Base-by-base conservation (phyloP, 2,113 vertebrate species). In the Alethe castanea region DNA sequence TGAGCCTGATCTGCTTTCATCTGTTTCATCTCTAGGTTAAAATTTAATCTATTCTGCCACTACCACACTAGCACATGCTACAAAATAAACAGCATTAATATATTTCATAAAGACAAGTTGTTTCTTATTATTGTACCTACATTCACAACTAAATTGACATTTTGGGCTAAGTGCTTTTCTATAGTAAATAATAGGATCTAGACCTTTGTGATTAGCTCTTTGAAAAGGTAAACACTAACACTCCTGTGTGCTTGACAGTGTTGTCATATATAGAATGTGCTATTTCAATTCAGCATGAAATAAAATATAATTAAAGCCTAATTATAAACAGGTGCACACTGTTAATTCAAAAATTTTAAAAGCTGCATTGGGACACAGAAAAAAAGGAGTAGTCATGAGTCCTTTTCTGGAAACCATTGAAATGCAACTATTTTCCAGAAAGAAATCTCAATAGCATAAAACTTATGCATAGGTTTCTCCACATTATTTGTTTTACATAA, bases 341-440 rank as follows among this genome's bases (percentile, higher is more conserved):
- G 50, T 62, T 86, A 91, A 72, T 76, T 93, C 6, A 56, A 86
- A 88, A 93, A 91, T 54, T 70, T 94, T 94, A 89, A 97, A 86
- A 92, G 24, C 38, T 59, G 16, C 53, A 13, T 16, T 64, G 50
- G 24, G 40, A 53, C 71, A 42, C 12, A 67, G 19, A 16, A 76
- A 69, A 69, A 92, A 83, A 80, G 16, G 6, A 82, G 19, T 35
- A 69, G 38, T 47, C 33, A 35, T 28, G 62, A 85, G 19, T 73
- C 26, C 22, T 56, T n/a, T 62, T 42, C 22, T 26, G 29, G 23
- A 91, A 57, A 31, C 36, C 19, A 82, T 47, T 38, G 19, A 38
- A 52, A 16, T 64, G 8, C 29, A 77, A 50, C 33, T 79, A 36
- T 73, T 96, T 93, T 36, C 25, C 48, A 84, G 79, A 73, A 79